A percentile compares a stretch with the other conserved stretches of the same genome.
phyloP scores from a whole-genome alignment of 2,888 invertebrate species.

The Idaea dimidiata region DNA sequence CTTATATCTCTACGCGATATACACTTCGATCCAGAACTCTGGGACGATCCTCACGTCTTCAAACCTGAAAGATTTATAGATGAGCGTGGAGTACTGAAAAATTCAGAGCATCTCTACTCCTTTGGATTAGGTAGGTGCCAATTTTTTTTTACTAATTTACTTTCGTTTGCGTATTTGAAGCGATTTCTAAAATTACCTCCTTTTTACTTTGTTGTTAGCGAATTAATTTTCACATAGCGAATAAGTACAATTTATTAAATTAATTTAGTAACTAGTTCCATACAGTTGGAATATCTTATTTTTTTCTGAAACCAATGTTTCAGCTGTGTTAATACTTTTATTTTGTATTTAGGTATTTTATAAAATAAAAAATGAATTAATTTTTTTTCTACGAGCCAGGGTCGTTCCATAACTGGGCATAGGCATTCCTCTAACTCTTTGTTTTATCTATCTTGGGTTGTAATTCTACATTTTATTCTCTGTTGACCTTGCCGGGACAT shows the following conservation, averaged over 20 bases:
- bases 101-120: slow-evolving; percentile 79
- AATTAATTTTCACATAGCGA: not conserved
- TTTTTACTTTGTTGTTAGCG: not conserved
- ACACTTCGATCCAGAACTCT: slow-evolving; percentile 74
- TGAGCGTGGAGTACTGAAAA: slow-evolving; percentile 70
- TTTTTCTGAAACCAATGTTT: too few relatives aligned
- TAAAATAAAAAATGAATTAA: too few relatives aligned
- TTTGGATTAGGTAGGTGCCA: slow-evolving; percentile 83
- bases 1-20: slow-evolving; percentile 77
- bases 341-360: too few relatives aligned
- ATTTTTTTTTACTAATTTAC: slow-evolving; percentile 8
- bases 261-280: too few relatives aligned
- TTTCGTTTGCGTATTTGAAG: not conserved
- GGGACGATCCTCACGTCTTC: slow-evolving; percentile 81
- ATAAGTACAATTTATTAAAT: not conserved
- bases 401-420: too few relatives aligned
- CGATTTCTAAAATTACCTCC: not conserved
- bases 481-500: too few relatives aligned
- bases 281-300: too few relatives aligned
- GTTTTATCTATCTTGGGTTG: too few relatives aligned
- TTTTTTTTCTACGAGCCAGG: too few relatives aligned
- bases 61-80: slow-evolving; percentile 83
- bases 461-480: too few relatives aligned
- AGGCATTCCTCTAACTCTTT: too few relatives aligned
- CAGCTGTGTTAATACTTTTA: too few relatives aligned